Evolutionary conservation across 2,113 vertebrate species (phyloP), one percentile per base, ranked within the genome.

Genomic region (Osmerus mordax): DNA sequence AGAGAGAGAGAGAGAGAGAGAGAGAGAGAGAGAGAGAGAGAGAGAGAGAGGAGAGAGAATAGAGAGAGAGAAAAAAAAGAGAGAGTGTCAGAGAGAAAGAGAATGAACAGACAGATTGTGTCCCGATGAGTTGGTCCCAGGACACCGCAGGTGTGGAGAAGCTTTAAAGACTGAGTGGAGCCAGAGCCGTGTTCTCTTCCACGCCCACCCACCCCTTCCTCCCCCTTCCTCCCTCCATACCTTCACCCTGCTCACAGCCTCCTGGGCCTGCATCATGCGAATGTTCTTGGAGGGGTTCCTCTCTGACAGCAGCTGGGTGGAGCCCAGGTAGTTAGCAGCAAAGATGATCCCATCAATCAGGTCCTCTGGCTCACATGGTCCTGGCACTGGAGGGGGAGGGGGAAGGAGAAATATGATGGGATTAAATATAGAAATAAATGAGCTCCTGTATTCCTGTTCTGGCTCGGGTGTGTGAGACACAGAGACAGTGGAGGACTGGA

Each of bases 281-380:
- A 99, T 96, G 92, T 98, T 99, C 86, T 99, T 99, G 84, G 97
- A 99, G 0, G 97, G 97, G 87, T 99, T 99, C 65, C 97, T 92
- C 86, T 99, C 97, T 0, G 97, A 99, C 7, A 99, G 93, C 83
- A 99, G 92, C 92, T 99, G 97, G 2, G 97, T 99, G 74, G 97
- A 99, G 72, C 97, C 97, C 92, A 99, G 87, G 89, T 99, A 99
- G 90, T 99, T 99, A 87, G 97, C 97, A 53, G 97, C 97, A 70
- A 99, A 99, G 89, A 98, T 99, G 90, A 99, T 99, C 18, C 97
- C 97, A 86, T 99, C 97, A 47, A 99, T 99, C 86, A 99, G 95
- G 86, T 99, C 97, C 81, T 99, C 97, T 0, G 97, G 97, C 76
- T 99, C 97, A 53, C 97, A 99, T 14, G 97, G 97, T 4, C 97